Percentiles rank a stretch among this genome's conserved stretches.
Conservation (phyloP, 1,140 invertebrate genomes). For the Yoshiicerus persimilis region DNA sequence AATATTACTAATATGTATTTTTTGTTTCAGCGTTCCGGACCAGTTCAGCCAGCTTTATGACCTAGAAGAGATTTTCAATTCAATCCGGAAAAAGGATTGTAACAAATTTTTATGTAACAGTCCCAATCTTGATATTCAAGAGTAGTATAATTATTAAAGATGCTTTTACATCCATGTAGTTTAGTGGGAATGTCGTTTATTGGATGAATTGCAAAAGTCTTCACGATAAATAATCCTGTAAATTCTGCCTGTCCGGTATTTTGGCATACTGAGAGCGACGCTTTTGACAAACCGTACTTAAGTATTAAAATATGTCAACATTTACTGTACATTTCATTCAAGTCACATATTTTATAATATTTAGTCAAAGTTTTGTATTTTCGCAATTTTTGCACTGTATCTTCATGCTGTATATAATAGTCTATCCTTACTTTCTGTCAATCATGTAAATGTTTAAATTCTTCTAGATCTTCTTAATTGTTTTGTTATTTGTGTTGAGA, state of each 20-base stretch:
- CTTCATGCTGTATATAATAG: background rate
- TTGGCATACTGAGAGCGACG: too few species aligned
- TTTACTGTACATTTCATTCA: too few species aligned
- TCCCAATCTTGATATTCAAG: slow-evolving; percentile 46
- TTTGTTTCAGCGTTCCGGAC: slow-evolving; percentile 40
- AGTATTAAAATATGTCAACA: too few species aligned
- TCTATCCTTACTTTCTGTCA: background rate
- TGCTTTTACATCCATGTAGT: background rate
- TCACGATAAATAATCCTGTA: too few species aligned
- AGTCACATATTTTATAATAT: too few species aligned
- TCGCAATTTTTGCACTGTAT: too few species aligned
- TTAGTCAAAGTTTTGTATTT: too few species aligned
- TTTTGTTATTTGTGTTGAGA: background rate
- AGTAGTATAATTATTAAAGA: background rate
- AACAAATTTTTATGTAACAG: slow-evolving; percentile 30
- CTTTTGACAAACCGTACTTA: too few species aligned
- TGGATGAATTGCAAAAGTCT: too few species aligned
- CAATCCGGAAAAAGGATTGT: slow-evolving; percentile 37
- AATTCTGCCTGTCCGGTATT: too few species aligned
- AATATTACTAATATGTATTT: background rate
- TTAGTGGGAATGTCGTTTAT: too few species aligned
- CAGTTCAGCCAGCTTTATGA: slow-evolving; percentile 43
- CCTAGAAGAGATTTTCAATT: slow-evolving; percentile 42
- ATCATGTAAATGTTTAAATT: background rate
- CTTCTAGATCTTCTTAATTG: background rate